Conservation (phyloP, 2,888 invertebrate genomes). For the Mimachlamys varia region DNA sequence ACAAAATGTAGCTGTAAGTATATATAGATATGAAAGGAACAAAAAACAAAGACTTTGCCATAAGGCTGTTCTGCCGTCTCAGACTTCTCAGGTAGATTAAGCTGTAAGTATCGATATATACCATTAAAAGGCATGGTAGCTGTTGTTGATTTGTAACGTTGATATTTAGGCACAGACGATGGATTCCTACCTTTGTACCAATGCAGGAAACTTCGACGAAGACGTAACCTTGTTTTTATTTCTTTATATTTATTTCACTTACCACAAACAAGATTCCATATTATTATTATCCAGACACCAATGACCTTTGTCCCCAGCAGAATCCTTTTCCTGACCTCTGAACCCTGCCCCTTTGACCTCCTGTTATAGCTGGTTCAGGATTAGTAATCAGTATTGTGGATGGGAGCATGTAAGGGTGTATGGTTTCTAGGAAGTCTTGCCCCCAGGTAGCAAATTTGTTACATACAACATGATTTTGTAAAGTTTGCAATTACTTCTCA, state of each 20-base stretch:
- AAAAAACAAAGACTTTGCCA: no score
- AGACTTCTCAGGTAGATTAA: no score
- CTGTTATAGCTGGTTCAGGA: background rate
- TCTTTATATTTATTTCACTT: background rate
- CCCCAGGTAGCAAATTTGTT: no score
- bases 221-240: slow-evolving; percentile 9
- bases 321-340: background rate
- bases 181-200: slow-evolving; percentile 14
- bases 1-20: no score
- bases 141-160: background rate
- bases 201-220: background rate
- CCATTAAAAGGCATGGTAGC: no score
- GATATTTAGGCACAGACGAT: slow-evolving; percentile 5
- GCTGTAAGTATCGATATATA: no score
- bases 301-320: background rate
- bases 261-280: background rate
- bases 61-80: no score
- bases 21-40: no score
- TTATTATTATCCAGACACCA: background rate
- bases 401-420: background rate
- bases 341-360: background rate
- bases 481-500: no score
- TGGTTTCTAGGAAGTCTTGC: no score
- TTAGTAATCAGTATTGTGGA: background rate
- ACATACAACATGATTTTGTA: no score